These are phyloP conservation scores for Axinella damicornis DNA, from an alignment of 37 sponge, comb jelly and placozoan genomes.

Conservation along the genomic window DNA sequence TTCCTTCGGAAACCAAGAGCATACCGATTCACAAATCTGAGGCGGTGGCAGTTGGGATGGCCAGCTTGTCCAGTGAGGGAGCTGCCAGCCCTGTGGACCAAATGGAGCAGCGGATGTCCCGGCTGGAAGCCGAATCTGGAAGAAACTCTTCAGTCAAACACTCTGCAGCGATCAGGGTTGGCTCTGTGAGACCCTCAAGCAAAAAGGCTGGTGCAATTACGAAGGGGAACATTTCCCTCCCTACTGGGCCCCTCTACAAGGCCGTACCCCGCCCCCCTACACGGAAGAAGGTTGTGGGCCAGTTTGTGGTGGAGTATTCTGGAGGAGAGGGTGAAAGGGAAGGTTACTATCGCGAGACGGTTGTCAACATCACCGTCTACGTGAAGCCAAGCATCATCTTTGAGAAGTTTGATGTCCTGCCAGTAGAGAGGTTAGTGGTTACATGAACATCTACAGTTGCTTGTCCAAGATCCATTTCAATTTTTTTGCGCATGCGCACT, in stretches of 20 bases:
- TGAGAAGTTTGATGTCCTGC: slow-evolving; percentile 46
- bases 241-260: slow-evolving; percentile 25
- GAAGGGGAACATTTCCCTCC: slow-evolving; percentile 11
- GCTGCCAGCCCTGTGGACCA: too few species aligned
- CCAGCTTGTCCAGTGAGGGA: too few species aligned
- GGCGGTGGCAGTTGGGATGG: background rate
- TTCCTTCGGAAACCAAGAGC: background rate
- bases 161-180: background rate
- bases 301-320: slow-evolving; percentile 51
- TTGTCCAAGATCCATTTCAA: too few species aligned
- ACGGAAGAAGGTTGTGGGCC: background rate
- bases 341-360: slow-evolving; percentile 57
- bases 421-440: slow-evolving; percentile 34
- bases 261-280: background rate
- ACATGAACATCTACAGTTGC: too few species aligned
- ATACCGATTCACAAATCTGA: slow-evolving; percentile 22
- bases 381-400: slow-evolving; percentile 66
- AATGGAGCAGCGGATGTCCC: too few species aligned
- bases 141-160: background rate
- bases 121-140: too few species aligned
- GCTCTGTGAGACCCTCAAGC: background rate
- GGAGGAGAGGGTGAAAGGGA: slow-evolving; percentile 46
- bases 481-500: too few species aligned
- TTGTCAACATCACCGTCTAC: background rate
- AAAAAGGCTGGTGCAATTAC: background rate